Conservation (phyloP, 64 coral and sea anemone species). For the Pachyseris speciosa region DNA sequence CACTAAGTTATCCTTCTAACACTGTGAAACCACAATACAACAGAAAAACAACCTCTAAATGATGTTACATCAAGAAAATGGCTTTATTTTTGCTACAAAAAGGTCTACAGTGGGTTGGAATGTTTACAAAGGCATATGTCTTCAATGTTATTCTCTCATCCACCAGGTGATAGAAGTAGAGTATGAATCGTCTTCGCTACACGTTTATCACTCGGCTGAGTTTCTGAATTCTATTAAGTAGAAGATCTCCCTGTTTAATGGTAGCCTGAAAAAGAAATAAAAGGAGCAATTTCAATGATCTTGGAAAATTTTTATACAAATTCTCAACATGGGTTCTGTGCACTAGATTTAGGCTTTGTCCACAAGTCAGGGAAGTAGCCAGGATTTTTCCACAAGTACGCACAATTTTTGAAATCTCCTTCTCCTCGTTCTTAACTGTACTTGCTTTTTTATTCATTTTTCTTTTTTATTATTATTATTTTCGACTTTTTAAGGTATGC, state of each 20-base stretch:
- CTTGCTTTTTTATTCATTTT: too few relatives aligned
- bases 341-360: too few relatives aligned
- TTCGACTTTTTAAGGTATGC: too few relatives aligned
- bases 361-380: too few relatives aligned
- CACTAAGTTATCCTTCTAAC: background rate
- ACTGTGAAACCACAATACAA: too few relatives aligned
- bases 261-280: conserved; percentile 67
- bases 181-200: conserved; percentile 16
- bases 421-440: too few relatives aligned
- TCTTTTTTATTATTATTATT: too few relatives aligned
- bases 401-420: too few relatives aligned
- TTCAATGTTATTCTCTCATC: background rate
- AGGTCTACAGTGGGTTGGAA: background rate
- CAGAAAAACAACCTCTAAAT: background rate
- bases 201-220: conserved; percentile 97
- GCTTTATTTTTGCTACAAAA: background rate
- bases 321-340: too few relatives aligned
- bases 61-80: background rate
- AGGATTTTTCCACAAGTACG: too few relatives aligned
- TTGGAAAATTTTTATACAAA: too few relatives aligned
- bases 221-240: conserved; percentile 97
- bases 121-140: background rate
- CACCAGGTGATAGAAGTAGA: background rate
- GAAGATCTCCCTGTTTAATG: conserved; percentile 97
- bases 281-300: background rate